Evolutionary conservation across 2,113 vertebrate genomes (phyloP).

Genomic region (Prionailurus viverrinus): DNA sequence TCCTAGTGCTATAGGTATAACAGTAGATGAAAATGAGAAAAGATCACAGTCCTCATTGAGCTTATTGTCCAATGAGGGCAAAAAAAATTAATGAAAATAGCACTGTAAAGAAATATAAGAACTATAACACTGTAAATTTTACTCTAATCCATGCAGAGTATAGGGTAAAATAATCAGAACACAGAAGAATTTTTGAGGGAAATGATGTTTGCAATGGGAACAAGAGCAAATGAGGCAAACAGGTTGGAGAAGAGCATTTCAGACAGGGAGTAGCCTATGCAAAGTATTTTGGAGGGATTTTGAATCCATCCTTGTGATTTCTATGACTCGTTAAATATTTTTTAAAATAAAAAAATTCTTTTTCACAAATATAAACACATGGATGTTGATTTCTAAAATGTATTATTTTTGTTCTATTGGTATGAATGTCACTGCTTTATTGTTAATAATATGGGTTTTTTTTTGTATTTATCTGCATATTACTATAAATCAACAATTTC

Average conservation of each 20-base stretch:
- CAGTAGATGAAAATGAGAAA: not conserved
- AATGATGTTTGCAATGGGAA: not conserved
- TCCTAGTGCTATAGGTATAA: not conserved
- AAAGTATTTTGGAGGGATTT: not conserved
- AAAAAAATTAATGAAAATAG: conserved; percentile 9
- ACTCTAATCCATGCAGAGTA: not conserved
- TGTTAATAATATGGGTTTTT: not conserved
- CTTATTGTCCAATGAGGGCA: not conserved
- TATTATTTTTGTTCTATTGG: not conserved
- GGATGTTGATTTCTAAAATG: not conserved
- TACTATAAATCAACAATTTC: conserved; percentile 35
- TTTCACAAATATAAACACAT: not conserved
- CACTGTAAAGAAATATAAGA: not conserved
- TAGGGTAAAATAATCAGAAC: not conserved
- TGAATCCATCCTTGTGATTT: not conserved
- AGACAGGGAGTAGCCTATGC: not conserved
- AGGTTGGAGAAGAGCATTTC: not conserved
- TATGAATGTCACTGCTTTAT: not conserved
- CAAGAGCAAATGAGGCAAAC: not conserved
- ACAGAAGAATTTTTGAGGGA: not conserved
- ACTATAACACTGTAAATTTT: not conserved
- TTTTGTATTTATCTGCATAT: not conserved
- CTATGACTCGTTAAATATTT: not conserved
- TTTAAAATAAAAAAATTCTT: not conserved
- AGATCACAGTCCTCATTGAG: not conserved